These are phyloP conservation scores for Poecilia latipinna DNA, from an alignment of 2,113 vertebrate species.

Conservation along the genomic window DNA sequence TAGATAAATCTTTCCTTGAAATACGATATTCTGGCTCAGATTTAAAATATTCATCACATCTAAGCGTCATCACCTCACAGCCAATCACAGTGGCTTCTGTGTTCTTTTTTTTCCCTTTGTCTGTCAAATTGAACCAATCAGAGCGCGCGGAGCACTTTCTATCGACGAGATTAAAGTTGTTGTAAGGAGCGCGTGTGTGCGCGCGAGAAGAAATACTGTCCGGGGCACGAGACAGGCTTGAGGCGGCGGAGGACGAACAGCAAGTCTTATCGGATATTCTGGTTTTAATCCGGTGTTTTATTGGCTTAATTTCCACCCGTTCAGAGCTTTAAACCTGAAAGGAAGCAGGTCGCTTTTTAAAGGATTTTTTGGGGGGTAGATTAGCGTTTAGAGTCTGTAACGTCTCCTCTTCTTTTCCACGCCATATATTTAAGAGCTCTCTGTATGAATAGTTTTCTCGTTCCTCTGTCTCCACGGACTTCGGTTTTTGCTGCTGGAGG, in stretches of 20 bases:
- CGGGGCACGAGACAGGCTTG: slow-evolving; percentile 16
- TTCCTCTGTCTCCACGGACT: slow-evolving; percentile 20
- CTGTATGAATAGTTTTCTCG: neutral
- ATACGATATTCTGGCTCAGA: neutral
- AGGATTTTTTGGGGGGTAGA: neutral
- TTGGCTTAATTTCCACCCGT: neutral
- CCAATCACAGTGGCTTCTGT: slow-evolving; percentile 35
- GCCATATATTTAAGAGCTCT: slow-evolving; percentile 22
- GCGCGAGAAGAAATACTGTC: slow-evolving; percentile 18
- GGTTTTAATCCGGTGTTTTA: neutral
- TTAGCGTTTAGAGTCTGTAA: neutral
- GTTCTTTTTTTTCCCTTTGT: neutral
- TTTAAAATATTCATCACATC: neutral
- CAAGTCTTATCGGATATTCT: slow-evolving; percentile 5
- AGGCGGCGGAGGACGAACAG: slow-evolving; percentile 19
- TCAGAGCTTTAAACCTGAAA: neutral
- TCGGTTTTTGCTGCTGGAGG: slow-evolving; percentile 9
- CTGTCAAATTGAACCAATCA: slow-evolving; percentile 56
- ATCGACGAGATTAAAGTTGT: slow-evolving; percentile 72
- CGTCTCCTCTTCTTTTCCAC: slow-evolving; percentile 9
- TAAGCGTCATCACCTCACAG: slow-evolving; percentile 2
- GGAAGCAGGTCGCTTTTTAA: neutral
- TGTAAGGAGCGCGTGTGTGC: slow-evolving; percentile 51
- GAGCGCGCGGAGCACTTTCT: slow-evolving; percentile 2
- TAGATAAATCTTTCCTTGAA: too few relatives aligned